Conservation (phyloP, 2,113 vertebrate species). For the Lanius ludovicianus region DNA sequence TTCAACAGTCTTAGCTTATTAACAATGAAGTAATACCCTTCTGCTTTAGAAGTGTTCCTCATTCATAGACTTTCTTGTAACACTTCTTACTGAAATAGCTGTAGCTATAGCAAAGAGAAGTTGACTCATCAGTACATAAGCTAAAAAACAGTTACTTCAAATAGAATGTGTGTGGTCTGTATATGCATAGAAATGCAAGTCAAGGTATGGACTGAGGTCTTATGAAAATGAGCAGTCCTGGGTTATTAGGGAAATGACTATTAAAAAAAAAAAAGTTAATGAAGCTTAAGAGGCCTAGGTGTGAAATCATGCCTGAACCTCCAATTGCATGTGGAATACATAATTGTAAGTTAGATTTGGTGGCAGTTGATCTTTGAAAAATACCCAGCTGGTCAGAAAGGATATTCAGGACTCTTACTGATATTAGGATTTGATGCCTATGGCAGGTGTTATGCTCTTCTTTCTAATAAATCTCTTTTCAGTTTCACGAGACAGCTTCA, state of each 20-base stretch:
- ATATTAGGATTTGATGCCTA: not conserved
- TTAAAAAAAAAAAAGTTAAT: not conserved
- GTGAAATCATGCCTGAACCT: not conserved
- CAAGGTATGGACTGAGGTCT: not conserved
- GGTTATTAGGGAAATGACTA: not conserved
- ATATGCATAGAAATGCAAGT: not conserved
- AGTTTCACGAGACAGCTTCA: conserved; percentile 75
- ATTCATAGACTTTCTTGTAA: not conserved
- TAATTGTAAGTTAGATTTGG: not conserved
- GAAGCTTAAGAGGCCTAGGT: not conserved
- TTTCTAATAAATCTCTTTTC: not conserved
- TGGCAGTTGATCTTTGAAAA: not conserved
- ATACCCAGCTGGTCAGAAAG: not conserved
- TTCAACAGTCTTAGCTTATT: not conserved
- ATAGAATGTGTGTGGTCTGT: not conserved
- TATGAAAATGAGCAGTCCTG: not conserved
- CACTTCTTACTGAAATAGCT: not conserved
- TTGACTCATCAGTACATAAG: not conserved
- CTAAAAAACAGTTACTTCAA: not conserved
- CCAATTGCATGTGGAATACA: not conserved
- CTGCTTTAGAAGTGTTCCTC: not conserved
- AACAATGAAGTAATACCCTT: not conserved
- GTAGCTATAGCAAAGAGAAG: not conserved
- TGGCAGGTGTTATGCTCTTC: not conserved
- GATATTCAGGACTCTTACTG: not conserved